Base-by-base conservation (phyloP, 2,888 invertebrate species). In the Micoletzkya japonica region DNA sequence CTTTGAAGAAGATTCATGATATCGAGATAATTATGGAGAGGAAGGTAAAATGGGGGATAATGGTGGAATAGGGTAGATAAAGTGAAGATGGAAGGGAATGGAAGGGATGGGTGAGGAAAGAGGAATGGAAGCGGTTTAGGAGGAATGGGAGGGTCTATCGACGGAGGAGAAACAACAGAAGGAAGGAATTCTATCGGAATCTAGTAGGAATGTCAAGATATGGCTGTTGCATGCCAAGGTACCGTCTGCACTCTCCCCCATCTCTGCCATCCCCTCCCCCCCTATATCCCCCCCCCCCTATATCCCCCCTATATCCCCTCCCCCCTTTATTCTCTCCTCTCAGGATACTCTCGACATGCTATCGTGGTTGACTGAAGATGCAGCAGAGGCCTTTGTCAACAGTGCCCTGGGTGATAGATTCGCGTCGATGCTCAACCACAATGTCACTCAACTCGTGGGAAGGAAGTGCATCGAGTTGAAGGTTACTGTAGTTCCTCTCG, bases 361-460 rank as follows among this genome's bases (percentile, higher is more conserved):
- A 87, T 93, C 95, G 86, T 95, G 96, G 87, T 89, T 98, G 81
- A 95, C 96, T 17, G 83, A 85, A 30, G 92, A 94, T 85, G 95
- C 97, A 79, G 92, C 92, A 84, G 93, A 94, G 86, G 95, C 96
- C 54, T 98, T 98, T 88, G 89, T 95, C 81, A 90, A 93, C 74
- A 92, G 94, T 1, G 88, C 74, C 88, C 89, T 98, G 75, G 94
- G 93, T 56, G 94, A 94, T 85, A 89, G 95, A 68, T 90, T 98
- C 71, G 95, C 96, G 70, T 94, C 96, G 71, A 98, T 98, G 97
- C 90, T 98, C 78, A 96, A 98, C 88, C 96, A 94, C 87, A 98
- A 98, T 88, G 89, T 98, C 77, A 92, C 93, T 86, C 96, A 97
- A 86, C 89, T 98, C 63, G 95, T 95, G 87, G 84, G 84, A 10